A percentile compares a stretch with the other conserved stretches of the same genome.
These are phyloP conservation scores for Cataglyphis rosenhaueri DNA, from an alignment of 2,888 invertebrate species.

Conservation along the genomic window DNA sequence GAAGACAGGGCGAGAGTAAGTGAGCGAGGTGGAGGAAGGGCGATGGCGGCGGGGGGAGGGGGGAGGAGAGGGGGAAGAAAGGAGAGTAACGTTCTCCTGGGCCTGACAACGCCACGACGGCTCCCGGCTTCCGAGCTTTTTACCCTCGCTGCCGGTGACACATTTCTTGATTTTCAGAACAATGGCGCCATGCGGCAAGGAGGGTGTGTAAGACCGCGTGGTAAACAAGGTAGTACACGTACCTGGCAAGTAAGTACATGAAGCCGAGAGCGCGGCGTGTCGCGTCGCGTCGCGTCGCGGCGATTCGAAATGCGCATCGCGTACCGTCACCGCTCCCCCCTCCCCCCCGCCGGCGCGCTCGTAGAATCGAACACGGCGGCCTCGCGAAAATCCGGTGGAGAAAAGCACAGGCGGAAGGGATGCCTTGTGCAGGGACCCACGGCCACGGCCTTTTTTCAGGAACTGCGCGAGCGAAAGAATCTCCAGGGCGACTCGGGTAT, in stretches of 20 bases:
- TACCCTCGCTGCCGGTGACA: conserved; percentile 84
- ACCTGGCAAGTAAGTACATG: conserved; percentile 64
- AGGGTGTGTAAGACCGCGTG: conserved; percentile 74
- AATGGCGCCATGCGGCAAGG: conserved; percentile 82
- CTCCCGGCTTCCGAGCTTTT: conserved; percentile 80
- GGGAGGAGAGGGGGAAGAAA: conserved; percentile 56
- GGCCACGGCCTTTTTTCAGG: conserved; percentile 40
- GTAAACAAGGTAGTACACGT: conserved; percentile 66
- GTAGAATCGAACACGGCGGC: conserved; percentile 52
- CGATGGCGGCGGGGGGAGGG: conserved; percentile 43
- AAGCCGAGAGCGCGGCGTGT: conserved; percentile 44
- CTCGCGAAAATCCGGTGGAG: conserved; percentile 56
- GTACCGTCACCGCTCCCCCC: conserved; percentile 55
- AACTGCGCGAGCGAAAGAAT: conserved; percentile 41
- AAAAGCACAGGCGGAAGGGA: conserved; percentile 44
- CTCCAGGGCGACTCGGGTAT: conserved; percentile 56
- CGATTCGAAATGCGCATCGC: conserved; percentile 77
- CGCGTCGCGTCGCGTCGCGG: conserved; percentile 49
- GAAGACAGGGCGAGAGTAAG: conserved; percentile 15
- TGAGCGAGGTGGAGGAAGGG: conserved; percentile 32
- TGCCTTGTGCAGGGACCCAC: conserved; percentile 38
- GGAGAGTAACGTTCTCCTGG: conserved; percentile 81
- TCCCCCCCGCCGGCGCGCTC: conserved; percentile 28
- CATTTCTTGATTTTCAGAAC: conserved; percentile 85
- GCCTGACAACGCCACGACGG: conserved; percentile 79